Base-by-base conservation (phyloP, 2,888 invertebrate species). In the Pandemis corylana region DNA sequence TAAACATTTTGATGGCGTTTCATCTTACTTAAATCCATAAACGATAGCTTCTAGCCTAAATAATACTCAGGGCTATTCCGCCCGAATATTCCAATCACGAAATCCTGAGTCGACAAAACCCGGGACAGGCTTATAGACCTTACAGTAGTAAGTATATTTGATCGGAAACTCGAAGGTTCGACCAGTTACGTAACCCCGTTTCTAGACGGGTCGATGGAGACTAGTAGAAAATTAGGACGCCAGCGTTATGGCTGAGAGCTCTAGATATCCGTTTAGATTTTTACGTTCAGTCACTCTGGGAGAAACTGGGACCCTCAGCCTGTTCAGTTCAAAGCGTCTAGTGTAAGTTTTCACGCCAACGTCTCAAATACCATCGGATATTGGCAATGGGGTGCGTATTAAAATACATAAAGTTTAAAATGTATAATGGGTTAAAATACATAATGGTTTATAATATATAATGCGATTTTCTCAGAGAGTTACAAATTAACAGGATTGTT, bases 151-250 rank as follows among this genome's bases (percentile, higher is more conserved):
- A 68, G 63, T 20, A 41, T 63, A 44, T 70, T 63, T 56, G 51
- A 68, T 56, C 68, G 41, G 64, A 64, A 64, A 51, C 12, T 44
- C 10, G 56, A 42, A 64, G 61, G 59, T 63, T 53, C 62, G 62
- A 10, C 46, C 9, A 64, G 10, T 73, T 73, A 49, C 72, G 72
- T 68, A 56, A 73, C 41, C 44, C 53, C 44, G 44, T 65, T 20
- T 49, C 72, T 73, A 64, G 56, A 49, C 36, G 20, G 64, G 63
- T 73, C 64, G 72, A 73, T 73, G 44, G 41, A 49, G 46, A 41
- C 68, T 73, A 56, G 56, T 56, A 56, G 68, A 73, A 73, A 68
- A 68, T 73, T 68, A 73, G 72, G 64, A 68, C 72, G 72, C 41
- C 2, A 13, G 0, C 46, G 20, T 13, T 28, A 10, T 13, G 28